Evolutionary conservation across 2,113 vertebrate genomes (phyloP).

Genomic region (Romanogobio albipinnatus): DNA sequence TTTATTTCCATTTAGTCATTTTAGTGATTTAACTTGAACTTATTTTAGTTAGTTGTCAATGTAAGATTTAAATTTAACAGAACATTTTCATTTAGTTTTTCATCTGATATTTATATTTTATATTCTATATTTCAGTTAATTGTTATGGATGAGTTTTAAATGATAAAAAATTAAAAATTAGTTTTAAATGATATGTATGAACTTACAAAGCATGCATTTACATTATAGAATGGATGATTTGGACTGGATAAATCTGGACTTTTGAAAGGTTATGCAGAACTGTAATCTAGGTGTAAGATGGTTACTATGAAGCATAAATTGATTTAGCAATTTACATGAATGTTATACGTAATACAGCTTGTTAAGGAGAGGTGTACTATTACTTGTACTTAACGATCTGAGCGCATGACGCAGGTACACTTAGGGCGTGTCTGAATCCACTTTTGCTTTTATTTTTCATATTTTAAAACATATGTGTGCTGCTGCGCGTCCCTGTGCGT

Average conservation of each 20-base stretch:
- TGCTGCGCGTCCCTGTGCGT: too few relatives aligned
- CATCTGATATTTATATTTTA: neutral
- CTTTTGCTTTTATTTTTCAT: too few relatives aligned
- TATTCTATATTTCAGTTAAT: neutral
- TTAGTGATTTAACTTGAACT: neutral
- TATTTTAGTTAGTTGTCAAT: neutral
- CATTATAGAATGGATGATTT: neutral
- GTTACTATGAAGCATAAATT: neutral
- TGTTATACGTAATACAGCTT: neutral
- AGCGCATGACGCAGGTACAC: too few relatives aligned
- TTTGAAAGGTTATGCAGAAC: neutral
- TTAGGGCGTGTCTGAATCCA: too few relatives aligned
- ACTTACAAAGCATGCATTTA: too few relatives aligned
- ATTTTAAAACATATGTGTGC: too few relatives aligned
- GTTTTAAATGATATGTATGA: neutral
- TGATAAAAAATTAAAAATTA: neutral
- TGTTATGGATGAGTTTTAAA: neutral
- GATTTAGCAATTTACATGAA: neutral
- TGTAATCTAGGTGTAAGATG: neutral
- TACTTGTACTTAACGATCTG: too few relatives aligned
- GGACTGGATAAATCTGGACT: neutral
- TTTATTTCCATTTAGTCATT: neutral
- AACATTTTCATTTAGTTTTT: too few relatives aligned
- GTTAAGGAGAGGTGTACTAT: too few relatives aligned
- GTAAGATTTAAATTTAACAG: too few relatives aligned